Base-by-base conservation (phyloP, 2,888 invertebrate genomes). In the Limnephilus rhombicus region DNA sequence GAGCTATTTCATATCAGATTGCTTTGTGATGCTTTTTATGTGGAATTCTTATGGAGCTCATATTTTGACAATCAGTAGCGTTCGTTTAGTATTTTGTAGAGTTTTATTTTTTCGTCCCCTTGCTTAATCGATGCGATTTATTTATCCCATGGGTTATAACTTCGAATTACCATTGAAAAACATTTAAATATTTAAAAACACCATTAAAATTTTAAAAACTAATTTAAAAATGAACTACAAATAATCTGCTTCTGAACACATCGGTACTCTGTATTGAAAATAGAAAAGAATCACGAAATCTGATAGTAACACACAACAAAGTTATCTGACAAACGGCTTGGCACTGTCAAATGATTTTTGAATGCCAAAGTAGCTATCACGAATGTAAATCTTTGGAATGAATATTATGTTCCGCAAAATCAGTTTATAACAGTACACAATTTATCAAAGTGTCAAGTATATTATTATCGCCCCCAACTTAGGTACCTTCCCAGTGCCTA, bases 21-120 rank as follows among this genome's bases (percentile, higher is more conserved):
- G 86, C 86, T 86, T 86, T 86, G 86, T 86, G 86, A 86, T 86
- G 37, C 86, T 29, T 86, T 86, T 86, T 86, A 41, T 49, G 12
- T 29, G 45, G 12, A 29, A 11, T 29, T 86, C 45, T 86, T 86
- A 15, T 49, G 15, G 29, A 49, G 4, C 86, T 29, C 86, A 29
- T 45, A 86, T 86, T 68, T 68, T 68, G n/a, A 68, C n/a, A 24
- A 24, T 68, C 68, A 9, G n/a, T 24, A 68, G 68, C 1, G 24
- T 24, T 24, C 68, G 24, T 31, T 31, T 31, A 68, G 68, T 68
- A 24, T 68, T 24, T 0, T 24, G 7, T 18, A 1, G 68, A 24
- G 18, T 68, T 24, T 7, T 7, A 68, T 24, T 24, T 68, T 68
- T 68, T 68, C 24, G 5, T 68, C 9, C 7, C 68, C 24, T 7